These are phyloP conservation scores for Gonocerus acuteangulatus DNA, from an alignment of 2,888 invertebrate species.

Conservation along the genomic window DNA sequence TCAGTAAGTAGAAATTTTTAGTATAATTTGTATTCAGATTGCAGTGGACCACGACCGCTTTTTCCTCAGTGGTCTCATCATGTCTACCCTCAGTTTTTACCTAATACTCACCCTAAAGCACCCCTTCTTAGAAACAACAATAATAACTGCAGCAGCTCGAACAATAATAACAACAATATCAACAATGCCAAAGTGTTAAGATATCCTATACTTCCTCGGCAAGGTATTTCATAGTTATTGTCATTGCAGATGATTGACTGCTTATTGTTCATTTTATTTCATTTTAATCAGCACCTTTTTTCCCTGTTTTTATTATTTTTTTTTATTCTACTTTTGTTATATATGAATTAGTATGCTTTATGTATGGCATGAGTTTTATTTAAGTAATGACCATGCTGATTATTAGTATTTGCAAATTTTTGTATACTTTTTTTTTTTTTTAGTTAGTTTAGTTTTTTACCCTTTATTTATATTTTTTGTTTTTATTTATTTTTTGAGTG, in stretches of 20 bases:
- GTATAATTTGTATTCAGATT: slow-evolving; percentile 36
- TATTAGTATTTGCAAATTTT: too few relatives aligned
- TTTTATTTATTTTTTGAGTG: too few relatives aligned
- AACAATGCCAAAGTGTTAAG: slow-evolving; percentile 37
- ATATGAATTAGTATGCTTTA: too few relatives aligned
- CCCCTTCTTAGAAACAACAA: slow-evolving; percentile 41
- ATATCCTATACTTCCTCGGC: slow-evolving; percentile 37
- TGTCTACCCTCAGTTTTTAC: slow-evolving; percentile 88
- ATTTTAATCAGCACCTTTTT: not conserved
- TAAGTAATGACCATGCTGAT: too few relatives aligned
- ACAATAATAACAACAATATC: slow-evolving; percentile 47
- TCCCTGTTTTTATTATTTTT: too few relatives aligned
- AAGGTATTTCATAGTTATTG: slow-evolving; percentile 33
- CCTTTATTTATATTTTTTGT: too few relatives aligned
- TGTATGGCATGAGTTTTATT: too few relatives aligned
- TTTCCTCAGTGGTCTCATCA: slow-evolving; percentile 94
- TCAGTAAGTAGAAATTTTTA: not conserved
- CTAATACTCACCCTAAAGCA: slow-evolving; percentile 65
- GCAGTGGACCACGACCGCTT: slow-evolving; percentile 62
- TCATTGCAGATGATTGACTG: slow-evolving; percentile 2
- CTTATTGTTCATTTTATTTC: not conserved
- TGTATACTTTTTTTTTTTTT: too few relatives aligned
- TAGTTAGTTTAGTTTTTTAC: too few relatives aligned
- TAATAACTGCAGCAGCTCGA: slow-evolving; percentile 52
- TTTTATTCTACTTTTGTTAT: too few relatives aligned